Conservation (phyloP, 2,797 vertebrate genomes). For the Betta splendens region DNA sequence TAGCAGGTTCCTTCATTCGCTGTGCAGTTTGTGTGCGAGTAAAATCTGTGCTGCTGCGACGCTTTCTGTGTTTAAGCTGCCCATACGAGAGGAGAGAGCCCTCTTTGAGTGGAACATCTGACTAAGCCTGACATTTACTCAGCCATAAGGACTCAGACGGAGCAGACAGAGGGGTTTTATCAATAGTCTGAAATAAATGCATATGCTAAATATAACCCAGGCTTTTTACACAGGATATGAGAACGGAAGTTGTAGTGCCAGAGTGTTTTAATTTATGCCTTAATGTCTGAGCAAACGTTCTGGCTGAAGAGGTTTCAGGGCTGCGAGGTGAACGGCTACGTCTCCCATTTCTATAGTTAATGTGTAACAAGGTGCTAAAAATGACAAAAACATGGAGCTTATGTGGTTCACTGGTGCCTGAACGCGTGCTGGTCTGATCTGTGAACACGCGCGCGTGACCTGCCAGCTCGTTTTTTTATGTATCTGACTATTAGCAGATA, state of each 20-base stretch:
- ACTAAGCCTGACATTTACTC: slow-evolving; percentile 80
- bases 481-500: slow-evolving; percentile 30
- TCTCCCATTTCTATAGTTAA: slow-evolving; percentile 10
- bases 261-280: slow-evolving; percentile 37
- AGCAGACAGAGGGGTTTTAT: slow-evolving; percentile 71
- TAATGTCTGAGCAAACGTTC: slow-evolving; percentile 38
- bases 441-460: slow-evolving; percentile 5
- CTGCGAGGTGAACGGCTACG: slow-evolving; percentile 11
- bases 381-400: slow-evolving; percentile 5
- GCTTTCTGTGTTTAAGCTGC: slow-evolving; percentile 60
- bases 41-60: slow-evolving; percentile 42
- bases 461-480: slow-evolving; percentile 17
- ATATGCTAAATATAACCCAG: slow-evolving; percentile 69
- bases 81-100: slow-evolving; percentile 53
- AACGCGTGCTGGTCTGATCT: slow-evolving; percentile 1
- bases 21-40: slow-evolving; percentile 13
- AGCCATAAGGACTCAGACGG: slow-evolving; percentile 69
- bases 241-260: slow-evolving; percentile 57
- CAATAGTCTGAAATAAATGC: slow-evolving; percentile 76
- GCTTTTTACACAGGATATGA: slow-evolving; percentile 62
- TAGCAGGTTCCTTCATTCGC: slow-evolving; percentile 61
- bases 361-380: neutral
- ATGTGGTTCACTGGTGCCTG: slow-evolving; percentile 4
- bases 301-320: slow-evolving; percentile 27
- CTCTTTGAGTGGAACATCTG: slow-evolving; percentile 70